Base-by-base conservation (phyloP, 2,113 vertebrate genomes). In the Pionites leucogaster region DNA sequence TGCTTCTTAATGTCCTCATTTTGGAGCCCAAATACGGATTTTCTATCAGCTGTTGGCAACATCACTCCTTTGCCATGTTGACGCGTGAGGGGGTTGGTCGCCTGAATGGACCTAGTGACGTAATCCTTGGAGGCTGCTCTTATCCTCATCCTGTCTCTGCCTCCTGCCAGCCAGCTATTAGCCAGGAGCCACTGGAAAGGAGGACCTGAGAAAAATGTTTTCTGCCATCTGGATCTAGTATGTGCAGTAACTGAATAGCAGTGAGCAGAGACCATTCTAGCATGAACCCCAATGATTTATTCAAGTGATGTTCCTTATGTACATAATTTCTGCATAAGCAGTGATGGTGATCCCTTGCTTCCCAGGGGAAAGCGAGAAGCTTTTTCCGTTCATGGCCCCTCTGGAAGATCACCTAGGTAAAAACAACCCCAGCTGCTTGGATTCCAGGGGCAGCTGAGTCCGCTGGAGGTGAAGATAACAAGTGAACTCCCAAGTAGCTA, bases 171-270 rank as follows among this genome's bases (percentile, higher is more conserved):
- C 31, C 41, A 87, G 49, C 33, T 72, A 0, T 37, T 33, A 90
- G 50, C 27, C 67, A 46, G 46, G 35, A 77, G 25, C 33, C 25
- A 23, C 29, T 64, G 70, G 57, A 82, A 74, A 84, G 24, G 17
- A 49, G 7, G 7, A 10, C 7, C 2, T 3, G 22, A 57, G 46
- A 68, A 69, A 72, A 86, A 25, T 3, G 23, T 27, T 76, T 86
- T 64, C 27, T 71, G 8, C 29, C 0, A 0, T 39, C 63, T 1
- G 0, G 22, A 42, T 68, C 37, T 5, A 0, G 35, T 39, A 39
- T 35, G 42, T 20, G 24, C 60, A 18, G 27, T 57, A 27, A 12
- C 2, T 65, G 37, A 52, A 35, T 1, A 76, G 35, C 20, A n/a
- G 22, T 31, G 24, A 87, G 41, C 64, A 82, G 41, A 53, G 42